Base-by-base conservation (phyloP, 1,140 invertebrate species). In the Piezodorus guildinii region DNA sequence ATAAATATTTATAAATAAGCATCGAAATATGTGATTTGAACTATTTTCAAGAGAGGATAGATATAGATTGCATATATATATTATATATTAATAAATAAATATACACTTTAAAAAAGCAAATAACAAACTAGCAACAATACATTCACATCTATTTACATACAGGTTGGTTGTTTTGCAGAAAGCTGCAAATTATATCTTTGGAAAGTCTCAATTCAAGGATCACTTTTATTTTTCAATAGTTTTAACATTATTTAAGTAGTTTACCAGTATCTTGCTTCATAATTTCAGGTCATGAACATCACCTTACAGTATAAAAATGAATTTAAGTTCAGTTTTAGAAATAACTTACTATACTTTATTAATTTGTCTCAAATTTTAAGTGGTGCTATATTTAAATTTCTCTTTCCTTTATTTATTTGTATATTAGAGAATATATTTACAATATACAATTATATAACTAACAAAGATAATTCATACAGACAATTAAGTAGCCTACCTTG, bases 71-170 rank as follows among this genome's bases (percentile, higher is more conserved):
- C 52, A 23, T 16, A 4, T 23, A 21, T 21, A 56, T 21, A 27
- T 23, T 23, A 56, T 56, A 21, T 56, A 56, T 23, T 25, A 56
- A 56, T 56, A 56, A 56, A 56, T 56, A 56, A 56, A 56, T 56
- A 56, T 56, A 56, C 19, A 56, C 23, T 49, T 16, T 56, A 27
- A 56, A 56, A 56, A 56, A 23, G 17, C 14, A 56, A 56, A 23
- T 23, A 56, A 19, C 19, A 56, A 56, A 23, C 52, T 56, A 23
- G 52, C 52, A 19, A 56, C 23, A 56, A 56, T 56, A 16, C 23
- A 49, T 56, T 16, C 17, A 25, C 19, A 56, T 27, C 52, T 56
- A 56, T 56, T 23, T 56, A 56, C 23, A 25, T 56, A 39, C 34
- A 39, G 9, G 34, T 23, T 25, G 15, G 17, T 23, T 56, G 14